Conservation (phyloP, 2,888 invertebrate species). For the Acrocyrtus sp. region DNA sequence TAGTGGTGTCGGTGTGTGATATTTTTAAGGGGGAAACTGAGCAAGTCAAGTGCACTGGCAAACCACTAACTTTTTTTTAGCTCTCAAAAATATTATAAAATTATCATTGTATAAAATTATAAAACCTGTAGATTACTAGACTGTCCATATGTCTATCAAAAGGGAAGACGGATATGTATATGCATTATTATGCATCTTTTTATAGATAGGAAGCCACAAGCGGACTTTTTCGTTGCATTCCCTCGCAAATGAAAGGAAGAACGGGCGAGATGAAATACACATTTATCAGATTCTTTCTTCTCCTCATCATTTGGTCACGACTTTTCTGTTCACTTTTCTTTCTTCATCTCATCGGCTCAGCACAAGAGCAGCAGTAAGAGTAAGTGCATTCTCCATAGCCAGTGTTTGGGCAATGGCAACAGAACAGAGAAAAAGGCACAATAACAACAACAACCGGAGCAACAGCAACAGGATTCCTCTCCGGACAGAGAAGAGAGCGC, state of each 20-base stretch:
- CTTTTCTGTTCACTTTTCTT: constrained; percentile 34
- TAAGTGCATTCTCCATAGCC: constrained; percentile 20
- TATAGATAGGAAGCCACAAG: too few species aligned
- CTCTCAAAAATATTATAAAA: too few species aligned
- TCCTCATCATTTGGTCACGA: constrained; percentile 60
- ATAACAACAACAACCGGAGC: constrained; percentile 14
- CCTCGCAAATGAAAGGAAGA: too few species aligned
- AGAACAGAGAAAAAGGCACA: too few species aligned
- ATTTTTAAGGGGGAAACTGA: not conserved
- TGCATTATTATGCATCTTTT: too few species aligned
- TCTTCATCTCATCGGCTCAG: not conserved
- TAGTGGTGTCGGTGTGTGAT: constrained; percentile 12
- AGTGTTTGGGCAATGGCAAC: too few species aligned
- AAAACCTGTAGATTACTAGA: too few species aligned
- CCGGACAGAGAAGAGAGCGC: constrained; percentile 5
- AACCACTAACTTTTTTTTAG: too few species aligned
- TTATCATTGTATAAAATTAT: too few species aligned
- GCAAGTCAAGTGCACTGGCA: not conserved
- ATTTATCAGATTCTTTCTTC: constrained; percentile 14
- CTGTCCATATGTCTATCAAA: too few species aligned
- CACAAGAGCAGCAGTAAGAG: not conserved
- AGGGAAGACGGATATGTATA: too few species aligned
- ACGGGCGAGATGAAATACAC: constrained; percentile 12
- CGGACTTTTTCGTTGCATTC: too few species aligned
- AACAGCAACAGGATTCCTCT: not conserved